phyloP scores from a whole-genome alignment of 1,140 invertebrate genomes.

The Brevipalpus yothersi region DNA sequence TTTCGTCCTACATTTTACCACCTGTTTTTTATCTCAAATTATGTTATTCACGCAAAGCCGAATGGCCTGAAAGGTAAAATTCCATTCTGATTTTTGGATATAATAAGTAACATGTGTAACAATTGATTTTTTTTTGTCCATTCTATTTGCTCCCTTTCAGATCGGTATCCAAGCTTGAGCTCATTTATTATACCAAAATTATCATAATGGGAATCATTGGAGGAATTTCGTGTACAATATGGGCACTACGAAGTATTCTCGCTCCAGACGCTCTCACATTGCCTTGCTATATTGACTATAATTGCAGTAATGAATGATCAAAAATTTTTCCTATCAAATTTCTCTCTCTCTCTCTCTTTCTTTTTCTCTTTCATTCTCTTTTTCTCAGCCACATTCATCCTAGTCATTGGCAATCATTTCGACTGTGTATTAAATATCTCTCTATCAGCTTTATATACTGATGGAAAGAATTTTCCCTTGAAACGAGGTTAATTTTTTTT shows the following conservation, averaged over 20 bases:
- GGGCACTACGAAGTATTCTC: background rate
- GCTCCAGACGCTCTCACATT: background rate
- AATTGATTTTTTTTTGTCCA: background rate
- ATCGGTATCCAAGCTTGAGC: background rate
- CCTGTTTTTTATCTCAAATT: constrained; percentile 50
- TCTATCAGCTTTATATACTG: too few relatives aligned
- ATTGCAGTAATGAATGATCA: background rate
- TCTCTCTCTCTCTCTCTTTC: too few relatives aligned
- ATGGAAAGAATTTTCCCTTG: too few relatives aligned
- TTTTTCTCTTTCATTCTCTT: too few relatives aligned
- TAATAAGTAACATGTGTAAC: background rate
- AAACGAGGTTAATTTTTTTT: too few relatives aligned
- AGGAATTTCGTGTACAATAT: constrained; percentile 1
- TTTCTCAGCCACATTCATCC: too few relatives aligned
- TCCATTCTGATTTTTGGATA: background rate
- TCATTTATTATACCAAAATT: background rate
- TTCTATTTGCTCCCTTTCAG: background rate
- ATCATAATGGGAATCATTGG: background rate
- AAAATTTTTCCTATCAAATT: too few relatives aligned
- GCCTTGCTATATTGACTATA: constrained; percentile 1
- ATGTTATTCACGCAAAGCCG: constrained; percentile 8
- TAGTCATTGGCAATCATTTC: too few relatives aligned
- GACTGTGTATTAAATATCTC: too few relatives aligned
- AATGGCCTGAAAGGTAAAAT: constrained; percentile 14
- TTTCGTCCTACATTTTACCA: constrained; percentile 62